A percentile compares a stretch with the other conserved stretches of the same genome.
Conservation (phyloP, 2,113 vertebrate genomes). For the Oryctolagus cuniculus region DNA sequence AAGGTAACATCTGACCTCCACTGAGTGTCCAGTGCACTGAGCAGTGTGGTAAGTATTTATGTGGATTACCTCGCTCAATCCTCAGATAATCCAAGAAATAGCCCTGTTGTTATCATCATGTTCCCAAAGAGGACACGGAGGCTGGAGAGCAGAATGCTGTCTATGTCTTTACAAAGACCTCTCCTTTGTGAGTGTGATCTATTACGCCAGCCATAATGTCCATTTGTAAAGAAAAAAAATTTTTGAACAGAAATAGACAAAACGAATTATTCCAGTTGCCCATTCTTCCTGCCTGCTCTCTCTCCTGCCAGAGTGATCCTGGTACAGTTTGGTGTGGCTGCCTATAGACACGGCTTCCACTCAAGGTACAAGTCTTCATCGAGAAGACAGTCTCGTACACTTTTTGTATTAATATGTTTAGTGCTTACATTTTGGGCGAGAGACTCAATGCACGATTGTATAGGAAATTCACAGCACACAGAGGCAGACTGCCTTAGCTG, state of each 20-base stretch:
- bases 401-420: neutral
- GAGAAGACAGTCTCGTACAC: neutral
- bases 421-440: neutral
- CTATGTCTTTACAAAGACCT: neutral
- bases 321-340: neutral
- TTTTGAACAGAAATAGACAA: slow-evolving; percentile 27
- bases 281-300: neutral
- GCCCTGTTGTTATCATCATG: neutral
- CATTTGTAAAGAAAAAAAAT: neutral
- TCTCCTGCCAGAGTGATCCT: neutral
- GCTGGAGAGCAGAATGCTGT: neutral
- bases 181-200: neutral
- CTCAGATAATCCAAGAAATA: neutral
- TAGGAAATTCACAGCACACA: neutral
- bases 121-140: neutral
- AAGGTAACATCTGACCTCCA: neutral
- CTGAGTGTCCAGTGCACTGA: neutral
- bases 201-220: neutral
- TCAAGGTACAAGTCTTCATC: neutral
- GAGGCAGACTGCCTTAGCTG: neutral
- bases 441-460: neutral
- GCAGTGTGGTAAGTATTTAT: neutral
- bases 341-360: neutral
- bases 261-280: neutral
- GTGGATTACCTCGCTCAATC: neutral